Percentiles rank a stretch among this genome's conserved stretches.
Evolutionary conservation across 2,797 vertebrate genomes (phyloP).

Genomic region (Darevskia nairensis): DNA sequence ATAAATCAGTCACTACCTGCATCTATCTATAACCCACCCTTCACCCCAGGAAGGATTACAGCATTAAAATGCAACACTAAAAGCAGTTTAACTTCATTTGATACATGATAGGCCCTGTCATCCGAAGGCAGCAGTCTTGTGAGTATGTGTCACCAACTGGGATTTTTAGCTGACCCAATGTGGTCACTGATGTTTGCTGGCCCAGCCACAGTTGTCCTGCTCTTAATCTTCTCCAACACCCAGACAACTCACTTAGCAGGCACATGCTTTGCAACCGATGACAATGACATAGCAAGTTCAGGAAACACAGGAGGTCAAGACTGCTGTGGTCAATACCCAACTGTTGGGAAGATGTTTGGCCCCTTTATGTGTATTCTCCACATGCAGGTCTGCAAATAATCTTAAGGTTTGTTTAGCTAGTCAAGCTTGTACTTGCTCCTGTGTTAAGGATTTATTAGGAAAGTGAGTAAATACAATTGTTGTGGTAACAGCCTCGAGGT

Average conservation of each 20-base stretch:
- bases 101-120: not conserved
- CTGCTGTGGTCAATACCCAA: conserved; percentile 14
- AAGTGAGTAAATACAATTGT: conserved; percentile 66
- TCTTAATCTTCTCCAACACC: not conserved
- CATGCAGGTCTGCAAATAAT: conserved; percentile 43
- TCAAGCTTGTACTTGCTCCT: conserved; percentile 65
- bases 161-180: no score
- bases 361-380: conserved; percentile 8
- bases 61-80: no score
- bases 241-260: not conserved
- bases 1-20: no score
- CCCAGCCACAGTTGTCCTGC: not conserved
- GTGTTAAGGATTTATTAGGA: conserved; percentile 65
- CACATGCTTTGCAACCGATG: conserved; percentile 24
- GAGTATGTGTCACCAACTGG: not conserved
- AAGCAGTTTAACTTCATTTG: not conserved
- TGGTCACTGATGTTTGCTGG: not conserved
- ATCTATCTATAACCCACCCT: no score
- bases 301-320: conserved; percentile 2
- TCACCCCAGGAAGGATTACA: no score
- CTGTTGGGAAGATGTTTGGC: conserved; percentile 32
- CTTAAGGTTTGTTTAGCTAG: conserved; percentile 38
- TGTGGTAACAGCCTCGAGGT: conserved; percentile 62
- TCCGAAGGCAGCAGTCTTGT: not conserved
- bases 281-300: not conserved